Conservation (phyloP, 2,888 invertebrate genomes). For the Microdon myrmicae region DNA sequence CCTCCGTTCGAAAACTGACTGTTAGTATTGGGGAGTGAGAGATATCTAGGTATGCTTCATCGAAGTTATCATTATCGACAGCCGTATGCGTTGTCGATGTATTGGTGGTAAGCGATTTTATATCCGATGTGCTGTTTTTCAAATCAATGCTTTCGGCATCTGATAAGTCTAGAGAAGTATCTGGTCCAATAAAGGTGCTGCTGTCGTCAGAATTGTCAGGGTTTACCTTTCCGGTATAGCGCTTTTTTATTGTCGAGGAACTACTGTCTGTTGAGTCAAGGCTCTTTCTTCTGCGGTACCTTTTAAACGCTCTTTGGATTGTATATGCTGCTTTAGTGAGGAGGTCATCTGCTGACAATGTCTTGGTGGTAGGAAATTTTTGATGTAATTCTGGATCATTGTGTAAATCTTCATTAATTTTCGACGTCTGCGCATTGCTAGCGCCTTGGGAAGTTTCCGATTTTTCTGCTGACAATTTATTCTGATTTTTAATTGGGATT, state of each 20-base stretch:
- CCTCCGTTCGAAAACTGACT: constrained; percentile 1
- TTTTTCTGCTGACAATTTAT: too few relatives aligned
- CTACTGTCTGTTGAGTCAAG: constrained; percentile 12
- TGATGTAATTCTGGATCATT: too few relatives aligned
- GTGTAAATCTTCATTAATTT: too few relatives aligned
- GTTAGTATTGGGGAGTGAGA: neutral
- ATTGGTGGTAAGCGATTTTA: neutral
- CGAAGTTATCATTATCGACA: neutral
- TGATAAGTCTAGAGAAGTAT: constrained; percentile 38
- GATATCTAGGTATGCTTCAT: neutral
- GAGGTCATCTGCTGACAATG: constrained; percentile 26
- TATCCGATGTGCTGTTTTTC: constrained; percentile 7
- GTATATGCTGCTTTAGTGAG: too few relatives aligned
- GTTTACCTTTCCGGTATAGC: constrained; percentile 15
- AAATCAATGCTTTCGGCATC: constrained; percentile 34
- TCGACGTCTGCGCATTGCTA: too few relatives aligned
- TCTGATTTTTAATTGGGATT: too few relatives aligned
- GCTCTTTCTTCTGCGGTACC: too few relatives aligned
- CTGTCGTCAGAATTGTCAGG: constrained; percentile 27
- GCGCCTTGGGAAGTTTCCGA: too few relatives aligned
- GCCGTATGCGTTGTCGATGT: constrained; percentile 16
- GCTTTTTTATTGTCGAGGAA: too few relatives aligned
- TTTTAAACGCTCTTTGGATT: too few relatives aligned
- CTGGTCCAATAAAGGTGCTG: constrained; percentile 38
- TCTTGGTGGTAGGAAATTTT: neutral